Percentiles rank a stretch among this genome's conserved stretches.
phyloP scores from a whole-genome alignment of 2,113 vertebrate species.

The Phrynosoma blainvillii region DNA sequence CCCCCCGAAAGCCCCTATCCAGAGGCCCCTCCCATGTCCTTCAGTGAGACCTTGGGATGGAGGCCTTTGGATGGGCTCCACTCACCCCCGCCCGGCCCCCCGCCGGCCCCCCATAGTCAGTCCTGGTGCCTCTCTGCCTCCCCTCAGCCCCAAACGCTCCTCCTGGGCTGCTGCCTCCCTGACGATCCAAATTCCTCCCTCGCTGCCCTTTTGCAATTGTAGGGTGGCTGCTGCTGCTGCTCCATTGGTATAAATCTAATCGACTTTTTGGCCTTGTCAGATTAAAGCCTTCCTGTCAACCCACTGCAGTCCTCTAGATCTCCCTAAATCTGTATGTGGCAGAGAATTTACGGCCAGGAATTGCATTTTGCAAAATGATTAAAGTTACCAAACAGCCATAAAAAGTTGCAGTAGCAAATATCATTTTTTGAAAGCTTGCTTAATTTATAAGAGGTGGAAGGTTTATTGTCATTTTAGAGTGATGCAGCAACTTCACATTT shows the following conservation, averaged over 20 bases:
- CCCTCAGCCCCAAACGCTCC: not conserved
- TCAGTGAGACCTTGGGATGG: too few species aligned
- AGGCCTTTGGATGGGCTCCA: too few species aligned
- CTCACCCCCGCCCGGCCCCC: not conserved
- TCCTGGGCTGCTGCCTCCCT: slow-evolving; percentile 39
- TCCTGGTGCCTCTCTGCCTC: slow-evolving; percentile 22
- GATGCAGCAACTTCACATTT: slow-evolving; percentile 75
- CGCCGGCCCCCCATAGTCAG: not conserved
- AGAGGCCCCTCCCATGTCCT: too few species aligned
- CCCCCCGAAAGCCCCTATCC: too few species aligned
- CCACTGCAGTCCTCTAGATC: slow-evolving; percentile 78
- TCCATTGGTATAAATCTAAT: slow-evolving; percentile 79
- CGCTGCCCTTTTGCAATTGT: slow-evolving; percentile 76
- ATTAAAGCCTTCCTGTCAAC: slow-evolving; percentile 85
- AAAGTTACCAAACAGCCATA: slow-evolving; percentile 85
- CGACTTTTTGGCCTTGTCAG: slow-evolving; percentile 79
- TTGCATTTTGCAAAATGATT: slow-evolving; percentile 84
- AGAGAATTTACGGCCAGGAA: slow-evolving; percentile 82
- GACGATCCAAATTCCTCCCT: slow-evolving; percentile 48
- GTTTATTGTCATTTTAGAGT: slow-evolving; percentile 81
- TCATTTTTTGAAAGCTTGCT: slow-evolving; percentile 78
- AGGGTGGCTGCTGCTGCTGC: slow-evolving; percentile 67
- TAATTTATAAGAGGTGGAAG: slow-evolving; percentile 85
- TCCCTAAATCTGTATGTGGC: slow-evolving; percentile 81
- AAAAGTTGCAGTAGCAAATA: slow-evolving; percentile 81